A percentile compares a stretch with the other conserved stretches of the same genome.
Conservation (phyloP, 2,113 vertebrate genomes). For the Notechis scutatus region DNA sequence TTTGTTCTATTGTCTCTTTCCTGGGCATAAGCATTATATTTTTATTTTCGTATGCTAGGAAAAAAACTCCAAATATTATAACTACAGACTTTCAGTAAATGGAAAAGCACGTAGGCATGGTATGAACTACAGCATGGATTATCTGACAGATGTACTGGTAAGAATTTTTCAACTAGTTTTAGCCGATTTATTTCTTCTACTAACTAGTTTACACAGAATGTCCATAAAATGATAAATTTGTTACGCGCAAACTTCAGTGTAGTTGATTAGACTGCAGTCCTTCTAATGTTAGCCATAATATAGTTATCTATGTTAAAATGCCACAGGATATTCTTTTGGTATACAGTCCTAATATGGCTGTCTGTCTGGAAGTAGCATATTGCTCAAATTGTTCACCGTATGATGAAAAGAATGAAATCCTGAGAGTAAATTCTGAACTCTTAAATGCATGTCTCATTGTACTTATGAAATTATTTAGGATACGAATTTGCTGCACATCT, state of each 20-base stretch:
- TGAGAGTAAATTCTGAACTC: background rate
- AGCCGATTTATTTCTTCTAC: slow-evolving; percentile 3
- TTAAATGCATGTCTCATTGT: background rate
- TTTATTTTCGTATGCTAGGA: slow-evolving; percentile 72
- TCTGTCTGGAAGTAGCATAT: background rate
- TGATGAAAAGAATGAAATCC: slow-evolving; percentile 16
- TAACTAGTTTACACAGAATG: background rate
- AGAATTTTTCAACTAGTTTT: slow-evolving; percentile 52
- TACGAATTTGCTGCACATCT: background rate
- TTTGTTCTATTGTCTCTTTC: background rate
- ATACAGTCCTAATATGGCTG: background rate
- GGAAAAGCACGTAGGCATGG: slow-evolving; percentile 86
- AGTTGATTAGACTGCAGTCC: background rate
- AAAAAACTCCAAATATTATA: slow-evolving; percentile 97
- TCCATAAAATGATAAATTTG: background rate
- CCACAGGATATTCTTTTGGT: background rate
- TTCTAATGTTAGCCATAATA: background rate
- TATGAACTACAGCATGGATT: slow-evolving; percentile 89
- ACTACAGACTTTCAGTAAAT: slow-evolving; percentile 95
- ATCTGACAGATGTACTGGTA: slow-evolving; percentile 95
- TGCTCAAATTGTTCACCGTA: background rate
- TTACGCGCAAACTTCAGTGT: background rate
- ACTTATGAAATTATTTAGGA: background rate
- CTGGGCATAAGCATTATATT: background rate
- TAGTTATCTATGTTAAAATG: background rate